These are phyloP conservation scores for Andrena marginata DNA, from an alignment of 2,888 invertebrate genomes.

Conservation along the genomic window DNA sequence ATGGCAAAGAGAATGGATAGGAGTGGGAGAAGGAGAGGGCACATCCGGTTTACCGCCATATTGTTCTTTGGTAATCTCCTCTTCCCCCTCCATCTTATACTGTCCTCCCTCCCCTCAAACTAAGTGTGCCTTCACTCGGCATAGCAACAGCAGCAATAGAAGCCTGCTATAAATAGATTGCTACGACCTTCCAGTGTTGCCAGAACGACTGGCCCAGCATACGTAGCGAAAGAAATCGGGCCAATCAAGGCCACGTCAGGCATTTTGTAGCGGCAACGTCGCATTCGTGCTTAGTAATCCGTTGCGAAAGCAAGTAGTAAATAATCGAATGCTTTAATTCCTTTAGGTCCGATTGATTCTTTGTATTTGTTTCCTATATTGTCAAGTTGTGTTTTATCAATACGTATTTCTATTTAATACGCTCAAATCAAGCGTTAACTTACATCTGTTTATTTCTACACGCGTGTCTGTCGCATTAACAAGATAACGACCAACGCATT, in stretches of 20 bases:
- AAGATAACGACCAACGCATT: slow-evolving; percentile 14
- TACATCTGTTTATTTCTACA: not conserved
- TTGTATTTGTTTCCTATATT: not conserved
- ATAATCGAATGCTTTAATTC: not conserved
- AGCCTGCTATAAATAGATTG: slow-evolving; percentile 80
- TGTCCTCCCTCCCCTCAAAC: slow-evolving; percentile 48
- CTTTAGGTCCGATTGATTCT: not conserved
- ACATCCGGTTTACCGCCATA: slow-evolving; percentile 71
- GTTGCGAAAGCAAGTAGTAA: not conserved
- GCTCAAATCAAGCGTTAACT: not conserved
- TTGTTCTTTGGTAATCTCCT: slow-evolving; percentile 69
- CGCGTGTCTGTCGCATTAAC: not conserved
- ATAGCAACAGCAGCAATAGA: slow-evolving; percentile 81
- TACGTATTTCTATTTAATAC: not conserved
- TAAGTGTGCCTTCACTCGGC: slow-evolving; percentile 68
- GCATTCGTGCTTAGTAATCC: slow-evolving; percentile 44
- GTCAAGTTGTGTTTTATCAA: not conserved
- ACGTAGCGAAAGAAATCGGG: slow-evolving; percentile 53
- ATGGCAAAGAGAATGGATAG: slow-evolving; percentile 63
- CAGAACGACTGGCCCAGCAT: slow-evolving; percentile 78
- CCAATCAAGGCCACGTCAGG: slow-evolving; percentile 69
- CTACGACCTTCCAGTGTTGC: slow-evolving; percentile 78
- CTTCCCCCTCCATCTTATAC: slow-evolving; percentile 52
- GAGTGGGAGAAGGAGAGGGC: slow-evolving; percentile 65
- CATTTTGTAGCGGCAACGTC: slow-evolving; percentile 72